phyloP scores from a whole-genome alignment of 37 sponge, comb jelly and placozoan species.

The Ianthella basta region DNA sequence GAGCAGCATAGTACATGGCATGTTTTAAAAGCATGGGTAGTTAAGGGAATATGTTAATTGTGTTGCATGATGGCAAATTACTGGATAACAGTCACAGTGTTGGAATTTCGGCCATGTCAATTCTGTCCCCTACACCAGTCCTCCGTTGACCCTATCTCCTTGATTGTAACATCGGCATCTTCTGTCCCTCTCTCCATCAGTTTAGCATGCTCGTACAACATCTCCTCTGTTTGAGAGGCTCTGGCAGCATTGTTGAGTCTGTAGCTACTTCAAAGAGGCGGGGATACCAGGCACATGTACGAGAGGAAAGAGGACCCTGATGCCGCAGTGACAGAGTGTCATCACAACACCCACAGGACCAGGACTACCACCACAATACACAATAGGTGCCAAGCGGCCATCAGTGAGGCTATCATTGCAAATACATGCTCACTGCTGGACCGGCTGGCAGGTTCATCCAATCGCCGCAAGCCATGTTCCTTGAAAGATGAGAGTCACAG shows the following conservation, averaged over 20 bases:
- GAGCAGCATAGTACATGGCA: too few species aligned
- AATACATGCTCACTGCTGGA: neutral
- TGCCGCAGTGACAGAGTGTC: neutral
- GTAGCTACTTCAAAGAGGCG: too few species aligned
- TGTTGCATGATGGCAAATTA: too few species aligned
- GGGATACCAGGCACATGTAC: too few species aligned
- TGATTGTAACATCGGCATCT: neutral
- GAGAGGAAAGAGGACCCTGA: too few species aligned
- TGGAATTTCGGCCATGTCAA: too few species aligned
- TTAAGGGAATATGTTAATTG: too few species aligned
- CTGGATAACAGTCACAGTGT: too few species aligned
- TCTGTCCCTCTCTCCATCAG: neutral
- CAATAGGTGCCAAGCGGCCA: neutral
- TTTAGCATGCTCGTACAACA: neutral
- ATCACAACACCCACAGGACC: neutral
- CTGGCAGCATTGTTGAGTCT: too few species aligned
- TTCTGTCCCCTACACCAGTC: too few species aligned
- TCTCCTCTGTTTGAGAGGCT: slow-evolving; percentile 33
- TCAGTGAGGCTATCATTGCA: neutral
- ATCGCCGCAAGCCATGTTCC: neutral
- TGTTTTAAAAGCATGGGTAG: too few species aligned
- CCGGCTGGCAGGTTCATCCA: neutral
- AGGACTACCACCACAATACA: neutral
- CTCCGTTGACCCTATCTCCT: too few species aligned
- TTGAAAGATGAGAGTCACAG: neutral